Evolutionary conservation across 1,140 invertebrate genomes (phyloP), one percentile per base, ranked within the genome.

Genomic region (Eufriesea mexicana): DNA sequence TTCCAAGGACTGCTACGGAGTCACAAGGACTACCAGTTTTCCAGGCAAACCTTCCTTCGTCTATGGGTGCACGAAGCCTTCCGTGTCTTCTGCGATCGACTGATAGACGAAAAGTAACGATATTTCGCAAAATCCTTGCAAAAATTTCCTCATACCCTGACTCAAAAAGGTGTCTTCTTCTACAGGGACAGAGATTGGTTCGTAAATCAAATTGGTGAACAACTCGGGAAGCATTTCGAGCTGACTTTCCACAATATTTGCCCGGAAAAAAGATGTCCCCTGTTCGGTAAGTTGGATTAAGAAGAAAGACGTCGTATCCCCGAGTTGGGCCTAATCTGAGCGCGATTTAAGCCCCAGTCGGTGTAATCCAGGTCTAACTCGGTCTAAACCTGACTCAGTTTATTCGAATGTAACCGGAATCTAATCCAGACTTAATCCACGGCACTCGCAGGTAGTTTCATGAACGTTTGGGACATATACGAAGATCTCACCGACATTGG

Each of bases 31-130:
- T 96, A 96, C 90, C 96, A 97, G 88, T 96, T 97, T 89, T 97
- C 96, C 8, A 97, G 95, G 88, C 84, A 94, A 4, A 93, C 95
- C 6, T 96, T 98, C 85, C 94, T 97, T 0, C 94, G 97, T 59
- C 94, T 98, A 5, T 98, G 97, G 97, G 95, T 98, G 85, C 97
- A 98, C 92, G 98, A 98, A 91, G 96, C 95, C 80, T 97, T 96
- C 93, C 95, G 97, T 87, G 97, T 98, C 0, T 98, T 98, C 92
- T 95, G 95, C 87, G 98, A 98, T 93, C 95, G 97, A 49, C 94
- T 98, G 0, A 96, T 97, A 49, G 97, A 98, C 92, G 96, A 97
- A 61, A 95, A 95, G 96, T 96, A 93, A 93, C 94, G 16, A 54
- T 54, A 54, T 16, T 89, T 79, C 55, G 71, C 47, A 54, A 59